Percentiles rank a stretch among this genome's conserved stretches.
These are phyloP conservation scores for Vandiemenella viatica DNA, from an alignment of 2,888 invertebrate species.

Conservation along the genomic window DNA sequence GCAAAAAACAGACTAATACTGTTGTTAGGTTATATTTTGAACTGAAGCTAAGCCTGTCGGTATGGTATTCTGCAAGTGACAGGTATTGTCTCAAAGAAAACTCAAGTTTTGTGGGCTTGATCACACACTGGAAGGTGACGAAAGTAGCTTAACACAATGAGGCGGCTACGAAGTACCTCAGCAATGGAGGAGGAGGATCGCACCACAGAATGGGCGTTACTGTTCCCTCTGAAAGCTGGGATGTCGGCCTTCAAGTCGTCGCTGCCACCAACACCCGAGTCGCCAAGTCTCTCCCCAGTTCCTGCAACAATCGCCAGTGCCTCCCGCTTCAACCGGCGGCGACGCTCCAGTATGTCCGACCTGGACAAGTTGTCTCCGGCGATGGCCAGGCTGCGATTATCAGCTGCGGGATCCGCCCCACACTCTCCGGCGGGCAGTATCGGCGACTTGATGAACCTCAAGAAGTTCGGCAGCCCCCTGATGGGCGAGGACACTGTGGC, in stretches of 20 bases:
- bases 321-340: slow-evolving; percentile 30
- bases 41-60: too few relatives aligned
- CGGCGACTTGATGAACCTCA: slow-evolving; percentile 63
- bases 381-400: slow-evolving; percentile 26
- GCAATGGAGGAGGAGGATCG: slow-evolving; percentile 31
- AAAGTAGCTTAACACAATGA: too few relatives aligned
- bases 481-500: slow-evolving; percentile 57
- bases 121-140: too few relatives aligned
- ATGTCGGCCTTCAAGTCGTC: slow-evolving; percentile 39
- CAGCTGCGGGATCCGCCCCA: slow-evolving; percentile 33
- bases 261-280: slow-evolving; percentile 9
- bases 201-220: slow-evolving; percentile 39
- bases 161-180: too few relatives aligned
- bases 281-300: background rate
- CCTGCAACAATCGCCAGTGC: background rate
- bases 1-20: too few relatives aligned
- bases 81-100: too few relatives aligned
- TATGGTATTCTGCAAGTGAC: too few relatives aligned
- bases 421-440: slow-evolving; percentile 38
- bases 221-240: slow-evolving; percentile 40
- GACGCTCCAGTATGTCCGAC: slow-evolving; percentile 58
- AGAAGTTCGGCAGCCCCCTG: slow-evolving; percentile 54
- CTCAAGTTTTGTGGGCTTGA: too few relatives aligned
- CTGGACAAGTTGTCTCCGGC: slow-evolving; percentile 41
- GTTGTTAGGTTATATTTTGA: too few relatives aligned